Evolutionary conservation across 2,113 vertebrate genomes (phyloP).

Genomic region (Menidia beryllina): DNA sequence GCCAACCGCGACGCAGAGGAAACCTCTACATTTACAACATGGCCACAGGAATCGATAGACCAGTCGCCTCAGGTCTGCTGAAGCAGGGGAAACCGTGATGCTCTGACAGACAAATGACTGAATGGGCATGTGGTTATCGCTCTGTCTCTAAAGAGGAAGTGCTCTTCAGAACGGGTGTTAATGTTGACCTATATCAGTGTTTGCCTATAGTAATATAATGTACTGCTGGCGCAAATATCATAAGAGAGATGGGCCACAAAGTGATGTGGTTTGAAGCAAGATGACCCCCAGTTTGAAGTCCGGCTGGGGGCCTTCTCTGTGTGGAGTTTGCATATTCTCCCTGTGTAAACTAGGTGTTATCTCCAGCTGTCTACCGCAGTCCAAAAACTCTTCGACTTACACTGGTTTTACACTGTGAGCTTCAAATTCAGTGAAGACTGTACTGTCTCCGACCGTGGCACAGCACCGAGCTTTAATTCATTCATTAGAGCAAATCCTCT

Average conservation of each 20-base stretch:
- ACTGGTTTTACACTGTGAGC: not conserved
- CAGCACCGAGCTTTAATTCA: slow-evolving; percentile 41
- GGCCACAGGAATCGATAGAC: slow-evolving; percentile 71
- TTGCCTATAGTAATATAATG: slow-evolving; percentile 7
- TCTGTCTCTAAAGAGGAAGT: slow-evolving; percentile 41
- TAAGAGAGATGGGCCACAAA: no score
- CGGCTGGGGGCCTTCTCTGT: no score
- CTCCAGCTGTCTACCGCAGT: no score
- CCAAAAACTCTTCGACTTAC: no score
- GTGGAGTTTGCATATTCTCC: no score
- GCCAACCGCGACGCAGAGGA: slow-evolving; percentile 47
- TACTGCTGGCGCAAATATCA: not conserved
- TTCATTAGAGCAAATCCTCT: slow-evolving; percentile 9
- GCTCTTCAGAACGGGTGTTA: slow-evolving; percentile 34
- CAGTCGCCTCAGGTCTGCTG: slow-evolving; percentile 78
- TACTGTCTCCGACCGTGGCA: slow-evolving; percentile 19
- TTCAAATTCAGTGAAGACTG: no score
- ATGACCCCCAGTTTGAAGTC: no score
- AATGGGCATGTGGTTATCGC: not conserved
- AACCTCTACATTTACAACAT: slow-evolving; percentile 56
- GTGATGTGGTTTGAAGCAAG: no score
- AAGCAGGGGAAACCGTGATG: slow-evolving; percentile 59
- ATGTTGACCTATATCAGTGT: slow-evolving; percentile 41
- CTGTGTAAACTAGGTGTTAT: no score
- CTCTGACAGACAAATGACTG: slow-evolving; percentile 48